Conservation (phyloP, 2,888 invertebrate species). For the Platycnemis pennipes region DNA sequence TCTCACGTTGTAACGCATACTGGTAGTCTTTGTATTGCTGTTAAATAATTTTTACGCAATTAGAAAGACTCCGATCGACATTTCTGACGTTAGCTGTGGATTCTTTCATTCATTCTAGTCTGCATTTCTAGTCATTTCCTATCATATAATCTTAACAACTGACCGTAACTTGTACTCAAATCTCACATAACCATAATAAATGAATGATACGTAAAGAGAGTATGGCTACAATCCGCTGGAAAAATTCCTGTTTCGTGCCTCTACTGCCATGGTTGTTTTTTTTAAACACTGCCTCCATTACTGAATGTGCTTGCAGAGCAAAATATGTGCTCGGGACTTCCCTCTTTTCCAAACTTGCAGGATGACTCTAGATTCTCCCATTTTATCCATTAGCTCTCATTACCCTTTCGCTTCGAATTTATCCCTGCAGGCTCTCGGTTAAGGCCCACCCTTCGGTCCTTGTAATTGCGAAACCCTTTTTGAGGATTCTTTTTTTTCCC, state of each 20-base stretch:
- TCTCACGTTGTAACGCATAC: too few species aligned
- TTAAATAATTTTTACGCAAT: too few species aligned
- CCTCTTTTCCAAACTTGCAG: background rate
- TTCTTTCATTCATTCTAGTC: too few species aligned
- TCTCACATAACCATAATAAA: too few species aligned
- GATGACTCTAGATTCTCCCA: background rate
- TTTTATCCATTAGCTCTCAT: background rate
- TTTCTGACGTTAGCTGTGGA: too few species aligned
- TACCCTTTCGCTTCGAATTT: conserved; percentile 10
- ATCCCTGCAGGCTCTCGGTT: background rate
- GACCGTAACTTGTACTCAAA: too few species aligned
- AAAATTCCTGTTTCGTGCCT: background rate
- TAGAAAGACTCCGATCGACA: too few species aligned
- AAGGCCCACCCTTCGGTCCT: background rate
- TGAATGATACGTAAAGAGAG: too few species aligned
- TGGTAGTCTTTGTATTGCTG: too few species aligned
- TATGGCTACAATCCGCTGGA: too few species aligned
- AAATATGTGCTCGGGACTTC: background rate
- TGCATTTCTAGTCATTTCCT: too few species aligned
- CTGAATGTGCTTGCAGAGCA: background rate
- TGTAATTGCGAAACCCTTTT: conserved; percentile 16
- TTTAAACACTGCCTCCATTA: background rate
- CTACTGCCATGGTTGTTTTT: background rate
- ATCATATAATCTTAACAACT: too few species aligned
- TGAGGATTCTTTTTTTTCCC: background rate